Evolutionary conservation across 2,797 vertebrate genomes (phyloP).

Genomic region (Prunella strophiata): DNA sequence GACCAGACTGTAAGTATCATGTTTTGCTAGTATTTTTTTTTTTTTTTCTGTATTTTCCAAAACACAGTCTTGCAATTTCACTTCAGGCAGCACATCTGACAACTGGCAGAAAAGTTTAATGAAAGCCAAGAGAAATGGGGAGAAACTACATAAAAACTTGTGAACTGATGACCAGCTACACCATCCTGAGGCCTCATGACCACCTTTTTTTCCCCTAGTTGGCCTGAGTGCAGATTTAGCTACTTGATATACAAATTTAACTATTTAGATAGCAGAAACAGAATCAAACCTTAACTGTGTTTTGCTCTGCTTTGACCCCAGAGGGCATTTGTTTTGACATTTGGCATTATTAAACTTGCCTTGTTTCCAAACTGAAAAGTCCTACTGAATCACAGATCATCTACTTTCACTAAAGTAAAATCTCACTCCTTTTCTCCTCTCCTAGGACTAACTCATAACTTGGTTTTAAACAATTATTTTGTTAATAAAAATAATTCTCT

Average conservation of each 20-base stretch:
- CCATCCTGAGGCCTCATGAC: neutral
- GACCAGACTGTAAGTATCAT: neutral
- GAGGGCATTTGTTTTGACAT: neutral
- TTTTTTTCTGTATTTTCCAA: neutral
- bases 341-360: neutral
- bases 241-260: neutral
- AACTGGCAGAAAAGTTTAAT: neutral
- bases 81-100: neutral
- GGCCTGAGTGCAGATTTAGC: neutral
- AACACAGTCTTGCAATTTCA: neutral
- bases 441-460: neutral
- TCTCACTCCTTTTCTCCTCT: neutral
- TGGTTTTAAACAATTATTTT: neutral
- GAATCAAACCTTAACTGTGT: neutral
- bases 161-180: neutral
- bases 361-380: neutral
- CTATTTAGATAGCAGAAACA: neutral
- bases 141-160: neutral
- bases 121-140: neutral
- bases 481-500: neutral
- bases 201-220: too few relatives aligned
- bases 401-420: neutral
- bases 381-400: neutral
- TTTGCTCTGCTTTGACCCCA: neutral
- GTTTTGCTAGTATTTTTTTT: neutral